A percentile compares a stretch with the other conserved stretches of the same genome.
Evolutionary conservation across 2,888 invertebrate species (phyloP).

Genomic region (Dryobotodes eremita): DNA sequence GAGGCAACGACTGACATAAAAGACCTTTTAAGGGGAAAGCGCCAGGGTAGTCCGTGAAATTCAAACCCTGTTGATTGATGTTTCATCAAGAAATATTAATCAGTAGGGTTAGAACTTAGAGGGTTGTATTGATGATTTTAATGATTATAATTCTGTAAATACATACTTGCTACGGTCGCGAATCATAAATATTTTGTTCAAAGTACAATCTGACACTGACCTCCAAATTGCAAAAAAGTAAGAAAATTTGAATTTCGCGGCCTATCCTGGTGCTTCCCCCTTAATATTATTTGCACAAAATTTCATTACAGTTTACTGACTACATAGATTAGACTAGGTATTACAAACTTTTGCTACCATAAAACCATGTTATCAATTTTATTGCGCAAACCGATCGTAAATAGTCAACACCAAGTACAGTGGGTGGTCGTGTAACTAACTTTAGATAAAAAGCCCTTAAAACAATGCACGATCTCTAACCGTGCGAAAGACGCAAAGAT

Average conservation of each 20-base stretch:
- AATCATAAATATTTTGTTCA: too few relatives aligned
- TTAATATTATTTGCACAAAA: neutral
- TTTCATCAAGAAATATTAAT: too few relatives aligned
- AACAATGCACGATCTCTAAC: slow-evolving; percentile 72
- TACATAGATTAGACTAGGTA: slow-evolving; percentile 2
- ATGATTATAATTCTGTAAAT: too few relatives aligned
- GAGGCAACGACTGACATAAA: neutral
- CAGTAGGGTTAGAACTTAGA: too few relatives aligned
- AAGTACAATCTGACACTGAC: too few relatives aligned
- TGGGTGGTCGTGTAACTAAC: slow-evolving; percentile 53
- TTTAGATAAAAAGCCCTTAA: slow-evolving; percentile 54
- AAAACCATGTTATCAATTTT: slow-evolving; percentile 50
- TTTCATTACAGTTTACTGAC: neutral
- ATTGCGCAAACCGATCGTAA: slow-evolving; percentile 52
- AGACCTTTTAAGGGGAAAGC: neutral
- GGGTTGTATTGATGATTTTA: too few relatives aligned
- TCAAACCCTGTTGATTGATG: too few relatives aligned
- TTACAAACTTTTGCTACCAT: slow-evolving; percentile 27
- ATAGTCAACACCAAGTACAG: slow-evolving; percentile 52
- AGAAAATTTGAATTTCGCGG: too few relatives aligned
- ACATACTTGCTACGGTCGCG: too few relatives aligned
- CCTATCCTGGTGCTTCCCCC: too few relatives aligned
- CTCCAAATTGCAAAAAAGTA: too few relatives aligned
- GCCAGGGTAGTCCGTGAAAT: too few relatives aligned
- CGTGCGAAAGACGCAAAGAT: slow-evolving; percentile 62